Percentiles rank a stretch among this genome's conserved stretches.
Conservation (phyloP, 2,888 invertebrate species). For the Trisateles emortualis region DNA sequence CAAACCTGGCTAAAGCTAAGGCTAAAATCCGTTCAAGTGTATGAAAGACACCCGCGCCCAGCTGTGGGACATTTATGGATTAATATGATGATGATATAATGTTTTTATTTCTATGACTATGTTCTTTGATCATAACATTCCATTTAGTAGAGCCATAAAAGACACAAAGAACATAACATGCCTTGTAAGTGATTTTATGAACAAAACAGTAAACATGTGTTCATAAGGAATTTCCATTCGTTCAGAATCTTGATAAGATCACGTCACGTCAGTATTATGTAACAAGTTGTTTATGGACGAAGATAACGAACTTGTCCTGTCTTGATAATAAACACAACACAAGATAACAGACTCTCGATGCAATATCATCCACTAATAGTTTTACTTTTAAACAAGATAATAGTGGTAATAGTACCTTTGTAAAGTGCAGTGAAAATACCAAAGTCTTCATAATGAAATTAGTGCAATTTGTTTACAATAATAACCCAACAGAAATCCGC, state of each 20-base stretch:
- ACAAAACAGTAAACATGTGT: background rate
- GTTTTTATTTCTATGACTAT: no score
- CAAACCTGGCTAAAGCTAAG: no score
- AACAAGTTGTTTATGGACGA: conserved; percentile 1
- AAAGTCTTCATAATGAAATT: conserved; percentile 83
- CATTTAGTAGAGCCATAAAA: no score
- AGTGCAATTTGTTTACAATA: conserved; percentile 87
- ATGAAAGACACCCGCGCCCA: no score
- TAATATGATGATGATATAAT: no score
- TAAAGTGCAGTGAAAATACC: conserved; percentile 14
- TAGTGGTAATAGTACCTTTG: background rate
- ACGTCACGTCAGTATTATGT: background rate
- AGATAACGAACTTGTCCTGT: background rate
- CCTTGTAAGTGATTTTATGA: background rate
- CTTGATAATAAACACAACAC: background rate
- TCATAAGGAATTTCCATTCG: background rate
- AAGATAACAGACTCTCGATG: background rate
- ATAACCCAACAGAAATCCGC: conserved; percentile 80
- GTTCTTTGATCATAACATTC: no score
- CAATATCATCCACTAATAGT: conserved; percentile 10
- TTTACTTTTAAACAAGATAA: conserved; percentile 14
- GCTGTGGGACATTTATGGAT: no score
- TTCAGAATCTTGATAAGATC: background rate
- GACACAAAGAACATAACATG: background rate
- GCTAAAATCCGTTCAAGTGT: no score